Base-by-base conservation (phyloP, 1,140 invertebrate genomes). In the Pomacea maculata region DNA sequence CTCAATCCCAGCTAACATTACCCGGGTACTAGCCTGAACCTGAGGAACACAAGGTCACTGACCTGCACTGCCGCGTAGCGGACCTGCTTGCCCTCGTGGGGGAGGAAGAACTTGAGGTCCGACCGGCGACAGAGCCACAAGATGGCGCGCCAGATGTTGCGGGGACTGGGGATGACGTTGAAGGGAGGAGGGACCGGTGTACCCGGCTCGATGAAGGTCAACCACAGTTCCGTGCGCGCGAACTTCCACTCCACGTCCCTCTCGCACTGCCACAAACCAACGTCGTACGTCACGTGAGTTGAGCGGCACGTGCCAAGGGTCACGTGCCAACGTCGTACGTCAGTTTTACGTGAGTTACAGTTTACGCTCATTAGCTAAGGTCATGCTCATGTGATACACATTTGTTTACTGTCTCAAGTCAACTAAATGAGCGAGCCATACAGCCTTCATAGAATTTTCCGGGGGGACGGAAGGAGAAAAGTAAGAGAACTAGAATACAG, bases 211-310 rank as follows among this genome's bases (percentile, higher is more conserved):
- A 99, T 99, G 92, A 98, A 99, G 89, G 97, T 98, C 85, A 99
- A 97, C 98, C 98, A 99, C n/a, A 99, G 92, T 92, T 97, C 97
- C 83, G 90, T 89, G 12, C 98, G 93, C 3, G 97, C 97, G 91
- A 99, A 99, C 92, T 99, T 99, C 98, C 98, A 99, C 92, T 99
- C 98, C 52, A 95, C 94, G 91, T 99, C 98, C 0, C 97, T 96
- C 83, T 97, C 94, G 93, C 98, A 97, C 97, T 88, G 74, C 52
- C 57, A 61, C 34, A 45, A 45, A 45, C 34, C 34, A 45, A 45
- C 34, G 34, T 45, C 0, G 34, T 45, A 45, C 34, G 34, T 45
- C 34, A 45, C 34, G 34, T 45, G 34, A 45, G 34, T 45, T 45
- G 34, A 45, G 6, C 2, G 0, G 34, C 34, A 45, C 34, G 0